Conservation (phyloP, 2,113 vertebrate species). For the Myxocyprinus asiaticus region DNA sequence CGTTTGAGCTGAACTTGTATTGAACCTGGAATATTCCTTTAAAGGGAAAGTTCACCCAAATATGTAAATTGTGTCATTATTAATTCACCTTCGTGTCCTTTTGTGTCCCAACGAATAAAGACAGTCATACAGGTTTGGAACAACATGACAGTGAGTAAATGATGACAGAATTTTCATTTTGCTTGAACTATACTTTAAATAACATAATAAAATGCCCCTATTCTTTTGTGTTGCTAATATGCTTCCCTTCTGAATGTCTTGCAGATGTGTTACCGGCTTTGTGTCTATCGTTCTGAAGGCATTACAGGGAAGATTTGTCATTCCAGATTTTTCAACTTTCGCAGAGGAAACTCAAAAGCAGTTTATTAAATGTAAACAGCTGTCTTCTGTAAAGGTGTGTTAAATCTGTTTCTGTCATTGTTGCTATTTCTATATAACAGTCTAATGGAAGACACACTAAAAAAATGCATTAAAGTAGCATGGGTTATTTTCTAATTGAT, state of each 20-base stretch:
- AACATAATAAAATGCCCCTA: no score
- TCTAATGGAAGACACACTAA: not conserved
- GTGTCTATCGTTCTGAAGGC: conserved; percentile 72
- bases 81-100: no score
- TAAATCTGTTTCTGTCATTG: not conserved
- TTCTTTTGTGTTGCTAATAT: no score
- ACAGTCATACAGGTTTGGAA: no score
- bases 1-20: no score
- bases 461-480: not conserved
- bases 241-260: not conserved
- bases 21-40: no score
- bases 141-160: no score
- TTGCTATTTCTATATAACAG: not conserved
- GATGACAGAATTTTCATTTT: no score
- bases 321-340: conserved; percentile 71
- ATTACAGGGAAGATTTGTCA: conserved; percentile 69
- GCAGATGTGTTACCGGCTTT: conserved; percentile 68
- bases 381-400: conserved; percentile 64
- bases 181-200: no score
- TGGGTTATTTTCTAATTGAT: conserved; percentile 17
- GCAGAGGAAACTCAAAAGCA: conserved; percentile 70
- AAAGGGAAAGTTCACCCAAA: no score
- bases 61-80: no score
- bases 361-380: conserved; percentile 70
- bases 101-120: no score